phyloP scores from a whole-genome alignment of 2,888 invertebrate genomes.

The Dicyrtoma fusca region DNA sequence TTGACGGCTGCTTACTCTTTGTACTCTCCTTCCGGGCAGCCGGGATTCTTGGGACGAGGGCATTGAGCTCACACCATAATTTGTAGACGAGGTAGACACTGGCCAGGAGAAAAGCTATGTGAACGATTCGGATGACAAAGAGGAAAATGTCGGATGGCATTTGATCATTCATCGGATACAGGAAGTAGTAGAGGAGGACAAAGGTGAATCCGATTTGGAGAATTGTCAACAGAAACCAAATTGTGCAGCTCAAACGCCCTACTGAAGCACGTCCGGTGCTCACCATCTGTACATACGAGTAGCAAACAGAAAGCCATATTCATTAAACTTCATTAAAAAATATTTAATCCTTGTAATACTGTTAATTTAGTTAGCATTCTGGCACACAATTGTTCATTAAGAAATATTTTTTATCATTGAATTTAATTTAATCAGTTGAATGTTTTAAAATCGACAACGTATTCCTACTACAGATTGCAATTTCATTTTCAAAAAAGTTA shows the following conservation, averaged over 20 bases:
- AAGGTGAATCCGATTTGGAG: slow-evolving; percentile 7
- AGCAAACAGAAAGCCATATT: background rate
- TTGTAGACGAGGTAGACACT: slow-evolving; percentile 1
- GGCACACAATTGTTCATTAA: too few species aligned
- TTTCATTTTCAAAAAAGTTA: too few species aligned
- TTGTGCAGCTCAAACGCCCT: background rate
- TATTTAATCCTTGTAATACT: too few species aligned
- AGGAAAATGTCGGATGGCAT: slow-evolving; percentile 16
- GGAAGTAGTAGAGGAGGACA: slow-evolving; percentile 22
- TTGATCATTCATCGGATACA: slow-evolving; percentile 15
- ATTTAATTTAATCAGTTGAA: too few species aligned
- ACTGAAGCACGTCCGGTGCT: background rate
- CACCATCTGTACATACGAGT: slow-evolving; percentile 18
- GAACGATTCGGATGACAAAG: slow-evolving; percentile 17
- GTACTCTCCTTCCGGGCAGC: background rate
- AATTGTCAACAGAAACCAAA: slow-evolving; percentile 8
- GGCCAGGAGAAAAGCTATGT: slow-evolving; percentile 7
- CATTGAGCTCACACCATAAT: background rate
- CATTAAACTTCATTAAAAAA: too few species aligned
- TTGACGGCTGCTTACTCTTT: background rate
- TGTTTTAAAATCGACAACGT: too few species aligned
- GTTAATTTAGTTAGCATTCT: too few species aligned
- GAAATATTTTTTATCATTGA: too few species aligned
- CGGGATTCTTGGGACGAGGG: slow-evolving; percentile 2
- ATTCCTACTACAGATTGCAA: too few species aligned